phyloP scores from a whole-genome alignment of 2,888 invertebrate genomes.

The Cantharis rustica region DNA sequence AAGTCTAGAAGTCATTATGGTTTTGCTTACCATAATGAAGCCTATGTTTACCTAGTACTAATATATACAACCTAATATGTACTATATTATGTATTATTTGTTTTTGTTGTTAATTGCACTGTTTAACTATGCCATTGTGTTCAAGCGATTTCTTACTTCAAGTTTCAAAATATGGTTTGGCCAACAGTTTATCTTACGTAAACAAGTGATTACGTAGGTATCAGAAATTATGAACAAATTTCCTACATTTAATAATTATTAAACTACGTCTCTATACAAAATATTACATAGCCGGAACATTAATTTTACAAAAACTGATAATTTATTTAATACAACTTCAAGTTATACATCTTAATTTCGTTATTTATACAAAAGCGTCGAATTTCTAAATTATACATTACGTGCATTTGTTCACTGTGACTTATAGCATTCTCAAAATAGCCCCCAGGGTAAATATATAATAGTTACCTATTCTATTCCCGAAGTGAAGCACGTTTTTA shows the following conservation, averaged over 20 bases:
- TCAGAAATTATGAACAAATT: too few relatives aligned
- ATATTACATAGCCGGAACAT: neutral
- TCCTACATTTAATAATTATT: neutral
- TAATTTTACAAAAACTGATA: neutral
- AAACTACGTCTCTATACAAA: neutral
- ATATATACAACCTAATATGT: neutral
- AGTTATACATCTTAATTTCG: neutral
- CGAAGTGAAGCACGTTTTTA: neutral
- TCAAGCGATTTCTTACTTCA: too few relatives aligned
- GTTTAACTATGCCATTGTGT: neutral
- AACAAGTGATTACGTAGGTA: too few relatives aligned
- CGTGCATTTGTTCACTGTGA: neutral
- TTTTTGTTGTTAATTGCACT: neutral
- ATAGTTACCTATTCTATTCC: neutral
- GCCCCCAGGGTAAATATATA: neutral
- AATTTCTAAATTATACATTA: neutral
- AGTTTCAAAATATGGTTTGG: neutral
- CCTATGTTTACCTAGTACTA: neutral
- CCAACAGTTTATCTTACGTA: too few relatives aligned
- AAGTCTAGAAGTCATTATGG: too few relatives aligned
- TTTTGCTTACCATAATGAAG: neutral
- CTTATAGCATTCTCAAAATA: neutral
- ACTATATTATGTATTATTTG: neutral
- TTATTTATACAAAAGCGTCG: neutral
- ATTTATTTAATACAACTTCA: neutral